These are phyloP conservation scores for Chirona hameri DNA, from an alignment of 2,888 invertebrate genomes.

Conservation along the genomic window DNA sequence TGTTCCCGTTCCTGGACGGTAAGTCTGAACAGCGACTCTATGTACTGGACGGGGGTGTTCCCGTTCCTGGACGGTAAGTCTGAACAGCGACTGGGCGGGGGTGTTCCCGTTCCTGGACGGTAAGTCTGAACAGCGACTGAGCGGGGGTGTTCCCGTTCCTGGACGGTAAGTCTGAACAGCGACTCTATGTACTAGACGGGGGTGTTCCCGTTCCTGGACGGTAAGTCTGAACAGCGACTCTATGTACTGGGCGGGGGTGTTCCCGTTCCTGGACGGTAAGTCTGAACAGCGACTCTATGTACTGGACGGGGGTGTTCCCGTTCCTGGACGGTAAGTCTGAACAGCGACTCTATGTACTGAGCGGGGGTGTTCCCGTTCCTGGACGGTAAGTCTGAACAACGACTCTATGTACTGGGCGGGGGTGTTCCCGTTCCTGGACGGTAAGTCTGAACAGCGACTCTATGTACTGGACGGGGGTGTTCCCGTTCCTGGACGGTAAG, in stretches of 20 bases:
- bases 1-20: neutral
- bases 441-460: neutral
- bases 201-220: neutral
- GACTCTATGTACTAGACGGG: neutral
- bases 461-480: neutral
- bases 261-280: neutral
- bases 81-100: neutral
- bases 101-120: neutral
- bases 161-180: neutral
- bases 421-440: neutral
- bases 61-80: neutral
- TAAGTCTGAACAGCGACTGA: neutral
- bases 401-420: neutral
- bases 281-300: neutral
- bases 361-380: neutral
- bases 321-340: neutral
- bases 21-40: neutral
- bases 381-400: neutral
- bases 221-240: neutral
- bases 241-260: neutral
- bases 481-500: neutral
- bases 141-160: neutral
- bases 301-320: neutral
- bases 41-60: neutral
- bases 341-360: neutral